Evolutionary conservation across 35 echinoderm and acorn worm genomes (phyloP).

Genomic region (Amphiura filiformis): DNA sequence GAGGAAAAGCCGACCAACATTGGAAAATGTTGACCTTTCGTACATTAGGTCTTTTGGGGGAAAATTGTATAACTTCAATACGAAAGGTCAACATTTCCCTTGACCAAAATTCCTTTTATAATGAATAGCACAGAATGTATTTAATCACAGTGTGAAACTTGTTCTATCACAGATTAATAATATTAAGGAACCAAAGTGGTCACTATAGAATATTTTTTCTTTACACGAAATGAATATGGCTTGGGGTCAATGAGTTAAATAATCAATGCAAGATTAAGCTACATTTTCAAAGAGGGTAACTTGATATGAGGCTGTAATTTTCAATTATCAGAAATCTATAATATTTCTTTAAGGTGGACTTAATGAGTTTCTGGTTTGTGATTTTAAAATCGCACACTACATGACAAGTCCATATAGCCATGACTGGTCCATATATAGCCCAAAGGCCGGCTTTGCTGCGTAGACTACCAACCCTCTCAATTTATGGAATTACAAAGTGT

Average conservation of each 20-base stretch:
- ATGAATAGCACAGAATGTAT: too few species aligned
- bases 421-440: too few species aligned
- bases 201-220: neutral
- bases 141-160: neutral
- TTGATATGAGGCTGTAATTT: conserved; percentile 5
- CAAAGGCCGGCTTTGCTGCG: too few species aligned
- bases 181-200: neutral
- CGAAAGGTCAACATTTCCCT: too few species aligned
- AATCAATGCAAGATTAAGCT: neutral
- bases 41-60: too few species aligned
- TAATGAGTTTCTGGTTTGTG: neutral
- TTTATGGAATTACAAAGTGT: too few species aligned
- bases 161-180: neutral
- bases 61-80: too few species aligned
- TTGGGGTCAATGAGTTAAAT: neutral
- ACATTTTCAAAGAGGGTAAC: neutral
- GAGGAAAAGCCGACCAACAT: too few species aligned
- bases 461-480: too few species aligned
- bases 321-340: conserved; percentile 8
- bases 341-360: conserved; percentile 6
- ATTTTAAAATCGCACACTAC: neutral
- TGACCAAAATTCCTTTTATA: too few species aligned
- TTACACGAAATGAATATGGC: neutral
- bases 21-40: too few species aligned
- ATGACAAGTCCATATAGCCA: neutral